Evolutionary conservation across 2,888 invertebrate genomes (phyloP).

Genomic region (Pocota personata): DNA sequence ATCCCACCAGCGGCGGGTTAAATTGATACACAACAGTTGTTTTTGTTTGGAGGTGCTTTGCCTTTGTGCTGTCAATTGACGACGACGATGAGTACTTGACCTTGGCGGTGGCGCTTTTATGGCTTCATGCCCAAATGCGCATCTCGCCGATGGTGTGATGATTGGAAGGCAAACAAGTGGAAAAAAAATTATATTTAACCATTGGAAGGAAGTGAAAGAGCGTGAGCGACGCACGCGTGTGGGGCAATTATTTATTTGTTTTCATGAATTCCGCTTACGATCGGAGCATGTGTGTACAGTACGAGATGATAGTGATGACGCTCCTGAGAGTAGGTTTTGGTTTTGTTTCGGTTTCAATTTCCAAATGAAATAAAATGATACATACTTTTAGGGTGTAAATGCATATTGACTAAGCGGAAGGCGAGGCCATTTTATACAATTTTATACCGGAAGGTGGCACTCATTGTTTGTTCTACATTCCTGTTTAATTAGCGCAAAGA

Average conservation of each 20-base stretch:
- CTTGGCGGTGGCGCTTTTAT: conserved; percentile 27
- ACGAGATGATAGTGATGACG: not conserved
- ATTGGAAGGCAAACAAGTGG: conserved; percentile 6
- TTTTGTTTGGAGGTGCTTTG: conserved; percentile 6
- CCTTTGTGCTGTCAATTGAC: not conserved
- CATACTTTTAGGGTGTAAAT: not conserved
- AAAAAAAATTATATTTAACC: not conserved
- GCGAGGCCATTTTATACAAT: not conserved
- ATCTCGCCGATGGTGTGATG: not conserved
- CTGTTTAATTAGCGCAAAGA: not conserved
- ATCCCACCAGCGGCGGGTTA: not conserved
- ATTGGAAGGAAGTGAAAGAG: not conserved
- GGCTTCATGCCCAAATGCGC: conserved; percentile 37
- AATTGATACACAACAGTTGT: not conserved
- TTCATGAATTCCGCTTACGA: not conserved
- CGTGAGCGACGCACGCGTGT: not conserved
- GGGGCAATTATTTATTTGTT: not conserved
- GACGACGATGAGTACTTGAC: conserved; percentile 21
- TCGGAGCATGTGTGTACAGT: not conserved
- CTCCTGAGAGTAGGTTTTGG: not conserved
- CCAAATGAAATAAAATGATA: not conserved
- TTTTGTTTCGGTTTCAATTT: not conserved
- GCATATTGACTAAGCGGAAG: not conserved
- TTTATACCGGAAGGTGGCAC: not conserved
- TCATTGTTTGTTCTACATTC: not conserved